Conservation (phyloP, 2,797 vertebrate genomes). For the Oreochromis grahami region DNA sequence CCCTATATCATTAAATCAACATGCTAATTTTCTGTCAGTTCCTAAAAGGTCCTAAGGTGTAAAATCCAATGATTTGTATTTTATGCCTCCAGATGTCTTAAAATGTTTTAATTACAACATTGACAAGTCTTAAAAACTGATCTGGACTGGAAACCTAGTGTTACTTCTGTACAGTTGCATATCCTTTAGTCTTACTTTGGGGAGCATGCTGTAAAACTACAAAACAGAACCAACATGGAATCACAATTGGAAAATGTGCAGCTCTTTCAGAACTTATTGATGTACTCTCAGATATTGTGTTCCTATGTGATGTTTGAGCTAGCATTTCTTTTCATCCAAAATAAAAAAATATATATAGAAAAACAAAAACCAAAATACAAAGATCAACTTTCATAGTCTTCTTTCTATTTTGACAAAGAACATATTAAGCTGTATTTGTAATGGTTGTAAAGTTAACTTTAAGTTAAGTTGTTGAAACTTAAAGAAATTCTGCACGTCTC, state of each 20-base stretch:
- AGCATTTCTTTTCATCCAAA: not conserved
- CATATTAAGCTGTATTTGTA: not conserved
- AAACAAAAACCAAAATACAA: rapidly evolving
- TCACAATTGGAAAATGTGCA: not conserved
- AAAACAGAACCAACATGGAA: not conserved
- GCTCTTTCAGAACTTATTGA: not conserved
- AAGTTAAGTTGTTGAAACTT: not conserved
- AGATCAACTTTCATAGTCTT: not conserved
- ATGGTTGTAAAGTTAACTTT: not conserved
- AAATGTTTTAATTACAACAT: not conserved
- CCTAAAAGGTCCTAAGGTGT: not conserved
- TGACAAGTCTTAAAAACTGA: not conserved
- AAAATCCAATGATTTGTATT: not conserved
- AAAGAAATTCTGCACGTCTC: not conserved
- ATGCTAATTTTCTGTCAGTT: not conserved
- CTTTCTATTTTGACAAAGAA: not conserved
- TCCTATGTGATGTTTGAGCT: not conserved
- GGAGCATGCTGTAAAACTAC: not conserved
- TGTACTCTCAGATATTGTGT: not conserved
- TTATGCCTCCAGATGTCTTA: not conserved
- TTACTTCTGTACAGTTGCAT: not conserved
- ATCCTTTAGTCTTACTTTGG: not conserved
- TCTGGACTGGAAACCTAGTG: not conserved
- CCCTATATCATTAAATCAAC: not conserved
- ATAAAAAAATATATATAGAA: not conserved